Evolutionary conservation across 2,113 vertebrate species (phyloP).

Genomic region (Harpagus bidentatus): DNA sequence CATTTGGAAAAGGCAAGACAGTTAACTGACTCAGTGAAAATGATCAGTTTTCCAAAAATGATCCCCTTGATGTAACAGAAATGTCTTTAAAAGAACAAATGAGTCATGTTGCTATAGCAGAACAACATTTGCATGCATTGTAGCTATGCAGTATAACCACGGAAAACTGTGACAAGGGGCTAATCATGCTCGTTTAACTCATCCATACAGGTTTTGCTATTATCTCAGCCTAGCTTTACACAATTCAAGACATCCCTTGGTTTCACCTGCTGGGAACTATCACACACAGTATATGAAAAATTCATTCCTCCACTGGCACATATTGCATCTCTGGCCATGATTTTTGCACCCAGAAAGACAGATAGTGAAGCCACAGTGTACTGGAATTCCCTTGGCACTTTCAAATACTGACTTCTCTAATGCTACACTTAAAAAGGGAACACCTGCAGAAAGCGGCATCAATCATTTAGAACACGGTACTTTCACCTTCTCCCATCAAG

Average conservation of each 20-base stretch:
- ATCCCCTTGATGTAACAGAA: background rate
- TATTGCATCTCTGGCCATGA: background rate
- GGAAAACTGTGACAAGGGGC: background rate
- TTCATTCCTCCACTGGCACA: background rate
- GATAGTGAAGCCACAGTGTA: background rate
- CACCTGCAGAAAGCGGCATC: background rate
- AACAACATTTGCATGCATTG: background rate
- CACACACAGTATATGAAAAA: background rate
- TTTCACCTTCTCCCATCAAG: background rate
- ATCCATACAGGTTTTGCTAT: background rate
- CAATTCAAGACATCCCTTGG: background rate
- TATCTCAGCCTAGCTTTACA: background rate
- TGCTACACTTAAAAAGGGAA: background rate
- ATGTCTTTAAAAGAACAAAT: constrained; percentile 30
- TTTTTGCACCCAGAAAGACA: background rate
- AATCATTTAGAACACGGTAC: background rate
- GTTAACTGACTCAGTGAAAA: constrained; percentile 39
- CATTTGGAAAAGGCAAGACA: background rate
- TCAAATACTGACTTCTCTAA: background rate
- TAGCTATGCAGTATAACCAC: background rate
- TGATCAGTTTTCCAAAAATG: constrained; percentile 18
- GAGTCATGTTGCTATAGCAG: constrained; percentile 53
- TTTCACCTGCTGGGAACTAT: background rate
- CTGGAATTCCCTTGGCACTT: background rate
- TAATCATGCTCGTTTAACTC: background rate